Evolutionary conservation across 2,888 invertebrate species (phyloP), one percentile per base, ranked within the genome.

Genomic region (Dexiosoma caninum): DNA sequence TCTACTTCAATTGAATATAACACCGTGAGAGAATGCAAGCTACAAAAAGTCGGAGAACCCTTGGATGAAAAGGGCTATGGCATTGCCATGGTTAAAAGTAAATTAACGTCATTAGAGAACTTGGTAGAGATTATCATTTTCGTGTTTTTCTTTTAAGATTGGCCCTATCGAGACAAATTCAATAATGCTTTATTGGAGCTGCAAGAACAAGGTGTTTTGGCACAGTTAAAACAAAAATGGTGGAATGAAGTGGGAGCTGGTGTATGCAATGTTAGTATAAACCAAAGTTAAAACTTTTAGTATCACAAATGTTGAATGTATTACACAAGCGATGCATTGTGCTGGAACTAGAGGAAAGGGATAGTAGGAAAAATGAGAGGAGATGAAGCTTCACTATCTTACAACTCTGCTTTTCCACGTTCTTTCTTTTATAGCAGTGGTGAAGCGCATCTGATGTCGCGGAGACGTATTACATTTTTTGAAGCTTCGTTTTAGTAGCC

Each of bases 221-320:
- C 93, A 10, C 91, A 92, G 83, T 91, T 97, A 89, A 96, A 96
- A 90, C 93, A 93, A 82, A 94, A 94, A 89, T 98, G 97, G 97
- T 98, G 97, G 97, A 95, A 95, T 86, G 95, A 95, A 90, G 93
- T 94, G 87, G 92, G 94, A 83, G 95, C 94, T 23, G 94, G 94
- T 53, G 94, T 94, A 77, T 95, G 95, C 87, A 90, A 91, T 86
- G 94, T 94, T 91, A 90, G 90, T 72, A 30, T 8, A n/a, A 7
- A 8, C 2, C 2, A 44, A 44, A 44, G 10, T 46, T 19, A 42
- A 19, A 9, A n/a, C n/a, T n/a, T n/a, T n/a, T n/a, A n/a, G n/a
- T n/a, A n/a, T n/a, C n/a, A n/a, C n/a, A n/a, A n/a, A n/a, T n/a
- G n/a, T n/a, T n/a, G n/a, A n/a, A n/a, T n/a, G n/a, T n/a, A n/a